These are phyloP conservation scores for Tupaia tana DNA, from an alignment of 2,113 vertebrate species.

Conservation along the genomic window DNA sequence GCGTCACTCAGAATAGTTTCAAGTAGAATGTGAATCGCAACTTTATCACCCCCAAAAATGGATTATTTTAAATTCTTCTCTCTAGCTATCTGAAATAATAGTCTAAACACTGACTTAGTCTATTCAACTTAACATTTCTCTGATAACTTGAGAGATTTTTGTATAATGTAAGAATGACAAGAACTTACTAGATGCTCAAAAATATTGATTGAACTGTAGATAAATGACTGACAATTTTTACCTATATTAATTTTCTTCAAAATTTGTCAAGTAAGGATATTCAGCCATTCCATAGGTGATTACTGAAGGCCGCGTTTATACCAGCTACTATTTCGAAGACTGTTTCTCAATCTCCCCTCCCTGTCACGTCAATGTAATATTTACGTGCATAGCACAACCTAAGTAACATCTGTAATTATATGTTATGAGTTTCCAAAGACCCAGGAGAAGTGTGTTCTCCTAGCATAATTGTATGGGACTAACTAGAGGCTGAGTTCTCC, in stretches of 20 bases:
- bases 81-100: background rate
- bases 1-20: background rate
- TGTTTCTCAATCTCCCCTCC: background rate
- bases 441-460: background rate
- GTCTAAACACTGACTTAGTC: background rate
- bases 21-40: background rate
- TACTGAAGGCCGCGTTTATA: background rate
- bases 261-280: background rate
- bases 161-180: background rate
- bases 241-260: background rate
- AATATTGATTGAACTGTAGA: background rate
- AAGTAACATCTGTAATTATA: background rate
- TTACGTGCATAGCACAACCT: background rate
- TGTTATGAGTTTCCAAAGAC: background rate
- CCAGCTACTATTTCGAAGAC: background rate
- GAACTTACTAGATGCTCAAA: background rate
- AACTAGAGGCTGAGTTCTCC: background rate
- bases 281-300: background rate
- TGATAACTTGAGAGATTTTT: constrained; percentile 14
- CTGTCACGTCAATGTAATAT: background rate
- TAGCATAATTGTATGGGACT: background rate
- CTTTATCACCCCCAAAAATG: background rate
- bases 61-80: background rate
- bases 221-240: background rate
- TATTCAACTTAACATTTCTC: constrained; percentile 18